Evolutionary conservation across 2,888 invertebrate genomes (phyloP), one percentile per base, ranked within the genome.

Genomic region (Electrophaes corylata): DNA sequence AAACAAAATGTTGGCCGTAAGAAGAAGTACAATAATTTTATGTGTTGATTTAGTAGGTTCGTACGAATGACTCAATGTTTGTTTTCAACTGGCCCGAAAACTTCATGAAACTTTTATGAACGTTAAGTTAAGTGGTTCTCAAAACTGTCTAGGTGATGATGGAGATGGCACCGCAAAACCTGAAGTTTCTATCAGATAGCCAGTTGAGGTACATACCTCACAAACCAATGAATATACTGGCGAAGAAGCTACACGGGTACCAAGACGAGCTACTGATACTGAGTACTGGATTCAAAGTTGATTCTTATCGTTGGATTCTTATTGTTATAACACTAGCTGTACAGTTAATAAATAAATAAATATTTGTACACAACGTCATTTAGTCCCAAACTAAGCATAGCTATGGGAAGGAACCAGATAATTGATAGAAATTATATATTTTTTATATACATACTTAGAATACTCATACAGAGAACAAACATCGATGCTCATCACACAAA

Each of bases 71-170:
- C n/a, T n/a, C n/a, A n/a, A n/a, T n/a, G n/a, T n/a, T 23, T 23
- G 2, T 23, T 0, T 4, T 23, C 4, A 23, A 4, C 4, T 23
- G 1, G 3, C 23, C 3, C 6, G 23, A 23, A 23, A 2, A 23
- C 2, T 3, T 23, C 1, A 23, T 3, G 23, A 23, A 23, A 23
- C 23, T 23, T 23, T 23, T 3, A 23, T 23, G 23, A 37, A 8
- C 16, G 18, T 10, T 47, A 23, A 1, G 14, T 37, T 65, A n/a
- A n/a, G n/a, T n/a, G n/a, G n/a, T n/a, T n/a, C n/a, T n/a, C n/a
- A n/a, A n/a, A n/a, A n/a, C n/a, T n/a, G n/a, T n/a, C n/a, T 61
- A 91, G 91, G 88, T 91, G 8, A 85, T 90, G 83, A 46, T 76
- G 41, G 75, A 76, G 44, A 90, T 91, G 71, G 71, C 78, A 3